These are phyloP conservation scores for Nephrotoma guestfalica DNA, from an alignment of 2,888 invertebrate species.

Conservation along the genomic window DNA sequence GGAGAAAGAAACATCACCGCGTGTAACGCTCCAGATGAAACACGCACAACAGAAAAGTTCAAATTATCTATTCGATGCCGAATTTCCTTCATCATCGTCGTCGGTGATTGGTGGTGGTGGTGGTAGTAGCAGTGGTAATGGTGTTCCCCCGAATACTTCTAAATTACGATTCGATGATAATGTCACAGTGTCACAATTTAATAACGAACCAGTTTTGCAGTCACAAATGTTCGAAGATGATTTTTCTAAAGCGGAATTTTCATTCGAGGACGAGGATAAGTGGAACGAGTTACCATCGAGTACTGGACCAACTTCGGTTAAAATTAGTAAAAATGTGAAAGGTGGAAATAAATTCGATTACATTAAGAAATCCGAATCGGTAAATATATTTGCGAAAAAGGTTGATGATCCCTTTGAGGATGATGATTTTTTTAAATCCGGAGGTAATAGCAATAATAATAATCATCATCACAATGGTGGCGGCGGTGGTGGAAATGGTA, in stretches of 20 bases:
- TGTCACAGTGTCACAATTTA: constrained; percentile 39
- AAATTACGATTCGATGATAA: constrained; percentile 52
- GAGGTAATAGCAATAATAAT: constrained; percentile 8
- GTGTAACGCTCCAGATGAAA: constrained; percentile 5
- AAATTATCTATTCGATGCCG: constrained; percentile 13
- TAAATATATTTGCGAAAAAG: constrained; percentile 77
- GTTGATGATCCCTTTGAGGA: constrained; percentile 83
- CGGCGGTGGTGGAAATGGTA: constrained; percentile 4
- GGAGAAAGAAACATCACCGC: constrained; percentile 26
- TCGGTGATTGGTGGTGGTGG: constrained; percentile 14
- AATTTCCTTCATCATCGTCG: constrained; percentile 10
- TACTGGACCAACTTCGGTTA: constrained; percentile 8
- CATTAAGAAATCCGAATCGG: constrained; percentile 76
- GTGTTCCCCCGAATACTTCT: constrained; percentile 15
- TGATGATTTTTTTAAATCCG: constrained; percentile 62
- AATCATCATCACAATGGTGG: background rate
- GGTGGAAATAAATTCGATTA: constrained; percentile 37
- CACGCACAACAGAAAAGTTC: constrained; percentile 18
- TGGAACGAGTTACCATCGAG: constrained; percentile 18
- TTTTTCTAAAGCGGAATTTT: constrained; percentile 35
- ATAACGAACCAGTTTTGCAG: constrained; percentile 16
- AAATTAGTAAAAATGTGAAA: constrained; percentile 26
- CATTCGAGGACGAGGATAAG: constrained; percentile 29
- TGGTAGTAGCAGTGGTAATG: constrained; percentile 4
- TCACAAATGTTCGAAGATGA: constrained; percentile 38